Evolutionary conservation across 2,888 invertebrate species (phyloP).

Genomic region (Crossocerus cetratus): DNA sequence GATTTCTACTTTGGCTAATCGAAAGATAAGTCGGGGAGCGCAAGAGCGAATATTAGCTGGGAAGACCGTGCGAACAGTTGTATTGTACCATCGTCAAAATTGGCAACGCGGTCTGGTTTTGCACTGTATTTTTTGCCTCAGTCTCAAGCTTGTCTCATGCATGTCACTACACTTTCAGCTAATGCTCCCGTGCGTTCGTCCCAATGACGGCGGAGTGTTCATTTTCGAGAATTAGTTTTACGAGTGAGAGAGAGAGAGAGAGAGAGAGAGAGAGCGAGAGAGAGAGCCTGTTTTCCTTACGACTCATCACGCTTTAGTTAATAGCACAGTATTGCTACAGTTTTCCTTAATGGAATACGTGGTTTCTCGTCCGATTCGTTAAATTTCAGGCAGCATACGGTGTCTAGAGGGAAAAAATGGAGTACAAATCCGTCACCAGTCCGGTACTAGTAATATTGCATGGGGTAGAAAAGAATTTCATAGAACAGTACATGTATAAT

Average conservation of each 20-base stretch:
- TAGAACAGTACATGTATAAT: conserved; percentile 40
- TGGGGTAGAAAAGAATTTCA: conserved; percentile 42
- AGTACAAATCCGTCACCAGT: conserved; percentile 35
- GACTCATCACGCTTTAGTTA: background rate
- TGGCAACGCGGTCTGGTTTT: conserved; percentile 27
- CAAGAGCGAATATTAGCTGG: conserved; percentile 8
- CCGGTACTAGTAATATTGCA: conserved; percentile 47
- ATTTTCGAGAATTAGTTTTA: no score
- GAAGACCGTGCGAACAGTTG: conserved; percentile 40
- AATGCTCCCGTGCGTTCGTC: no score
- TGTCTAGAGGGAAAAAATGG: conserved; percentile 38
- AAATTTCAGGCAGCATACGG: background rate
- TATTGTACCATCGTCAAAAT: conserved; percentile 39
- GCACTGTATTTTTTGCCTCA: conserved; percentile 41
- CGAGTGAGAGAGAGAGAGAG: no score
- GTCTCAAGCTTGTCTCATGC: background rate
- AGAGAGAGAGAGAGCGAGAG: no score
- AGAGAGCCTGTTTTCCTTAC: no score
- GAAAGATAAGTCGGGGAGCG: conserved; percentile 10
- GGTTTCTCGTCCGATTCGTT: no score
- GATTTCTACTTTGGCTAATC: conserved; percentile 11
- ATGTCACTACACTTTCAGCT: no score
- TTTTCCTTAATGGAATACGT: no score
- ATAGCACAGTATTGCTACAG: background rate
- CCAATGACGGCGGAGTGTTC: no score